A percentile compares a stretch with the other conserved stretches of the same genome.
Evolutionary conservation across 2,113 vertebrate species (phyloP).

Genomic region (Paratilapia polleni): DNA sequence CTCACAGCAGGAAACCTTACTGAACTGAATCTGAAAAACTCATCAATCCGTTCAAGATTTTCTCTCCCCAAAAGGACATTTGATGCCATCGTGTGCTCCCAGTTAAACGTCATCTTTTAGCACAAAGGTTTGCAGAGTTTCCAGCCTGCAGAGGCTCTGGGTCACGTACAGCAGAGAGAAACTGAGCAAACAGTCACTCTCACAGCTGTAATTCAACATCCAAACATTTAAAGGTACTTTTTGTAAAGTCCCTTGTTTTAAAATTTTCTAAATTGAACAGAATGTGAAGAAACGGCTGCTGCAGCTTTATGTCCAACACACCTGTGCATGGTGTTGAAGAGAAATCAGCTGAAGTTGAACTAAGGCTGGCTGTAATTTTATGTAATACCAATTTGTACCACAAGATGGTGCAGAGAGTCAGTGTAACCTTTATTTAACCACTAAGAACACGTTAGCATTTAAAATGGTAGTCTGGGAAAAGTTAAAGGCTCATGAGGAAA

Average conservation of each 20-base stretch:
- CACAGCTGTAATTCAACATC: accelerated
- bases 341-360: neutral
- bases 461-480: too few relatives aligned
- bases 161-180: neutral
- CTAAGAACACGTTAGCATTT: too few relatives aligned
- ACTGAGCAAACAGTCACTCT: neutral
- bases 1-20: neutral
- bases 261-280: neutral
- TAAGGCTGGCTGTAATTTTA: neutral
- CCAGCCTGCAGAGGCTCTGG: neutral
- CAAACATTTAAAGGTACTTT: accelerated
- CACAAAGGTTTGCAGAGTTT: neutral
- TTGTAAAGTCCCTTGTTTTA: neutral
- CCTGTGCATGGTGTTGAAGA: neutral
- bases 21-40: neutral
- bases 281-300: accelerated
- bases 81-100: neutral
- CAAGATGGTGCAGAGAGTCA: neutral
- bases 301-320: neutral
- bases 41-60: neutral
- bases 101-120: neutral
- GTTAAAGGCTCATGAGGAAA: too few relatives aligned
- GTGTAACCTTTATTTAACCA: too few relatives aligned
- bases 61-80: neutral
- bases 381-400: neutral